A percentile compares a stretch with the other conserved stretches of the same genome.
These are phyloP conservation scores for Lagria hirta DNA, from an alignment of 2,888 invertebrate species.

Conservation along the genomic window DNA sequence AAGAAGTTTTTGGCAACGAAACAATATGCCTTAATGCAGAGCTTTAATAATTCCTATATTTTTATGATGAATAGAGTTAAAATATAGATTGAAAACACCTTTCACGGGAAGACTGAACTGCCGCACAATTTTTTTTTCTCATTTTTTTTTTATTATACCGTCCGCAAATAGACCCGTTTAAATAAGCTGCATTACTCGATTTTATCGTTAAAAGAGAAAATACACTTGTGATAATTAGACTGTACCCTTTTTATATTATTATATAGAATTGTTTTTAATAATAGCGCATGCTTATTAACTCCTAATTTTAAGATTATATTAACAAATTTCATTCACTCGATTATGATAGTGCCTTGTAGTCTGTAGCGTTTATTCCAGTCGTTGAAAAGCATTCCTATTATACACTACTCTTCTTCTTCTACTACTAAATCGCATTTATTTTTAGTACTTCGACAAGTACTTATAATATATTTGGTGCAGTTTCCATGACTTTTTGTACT, in stretches of 20 bases:
- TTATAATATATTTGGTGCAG: conserved; percentile 14
- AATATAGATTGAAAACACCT: conserved; percentile 29
- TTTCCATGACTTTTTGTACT: conserved; percentile 24
- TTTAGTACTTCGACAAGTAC: conserved; percentile 19
- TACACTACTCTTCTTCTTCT: conserved; percentile 1
- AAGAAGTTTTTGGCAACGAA: conserved; percentile 50
- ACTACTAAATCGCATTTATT: conserved; percentile 23
- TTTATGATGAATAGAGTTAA: conserved; percentile 43
- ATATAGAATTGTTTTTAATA: no score
- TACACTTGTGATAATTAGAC: conserved; percentile 14
- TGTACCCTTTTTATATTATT: conserved; percentile 2
- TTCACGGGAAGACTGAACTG: conserved; percentile 22
- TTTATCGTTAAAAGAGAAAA: no score
- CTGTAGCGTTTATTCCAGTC: conserved; percentile 22
- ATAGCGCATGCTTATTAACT: no score
- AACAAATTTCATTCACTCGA: conserved; percentile 4
- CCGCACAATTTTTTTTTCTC: conserved; percentile 13
- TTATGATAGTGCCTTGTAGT: conserved; percentile 23
- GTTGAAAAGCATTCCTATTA: conserved; percentile 24
- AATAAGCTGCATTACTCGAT: conserved; percentile 1
- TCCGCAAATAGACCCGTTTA: background rate
- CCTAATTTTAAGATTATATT: conserved; percentile 2
- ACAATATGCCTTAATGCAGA: conserved; percentile 49
- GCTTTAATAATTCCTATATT: conserved; percentile 48
- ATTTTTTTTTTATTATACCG: conserved; percentile 9